Evolutionary conservation across 2,113 vertebrate species (phyloP).

Genomic region (Archocentrus centrarchus): DNA sequence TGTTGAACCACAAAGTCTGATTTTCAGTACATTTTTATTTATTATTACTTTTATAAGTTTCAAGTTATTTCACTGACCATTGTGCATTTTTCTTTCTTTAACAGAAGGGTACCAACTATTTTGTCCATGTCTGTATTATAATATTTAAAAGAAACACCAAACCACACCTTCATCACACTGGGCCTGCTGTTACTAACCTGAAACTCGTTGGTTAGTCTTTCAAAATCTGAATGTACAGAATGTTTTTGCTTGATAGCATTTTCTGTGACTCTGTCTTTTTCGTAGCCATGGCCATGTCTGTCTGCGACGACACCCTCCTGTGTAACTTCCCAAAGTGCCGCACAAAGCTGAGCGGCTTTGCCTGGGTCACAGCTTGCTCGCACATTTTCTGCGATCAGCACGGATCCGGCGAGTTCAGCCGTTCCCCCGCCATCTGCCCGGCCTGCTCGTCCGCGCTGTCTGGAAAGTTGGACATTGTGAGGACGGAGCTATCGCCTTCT

Average conservation of each 20-base stretch:
- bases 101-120: too few species aligned
- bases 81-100: too few species aligned
- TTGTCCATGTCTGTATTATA: neutral
- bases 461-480: conserved; percentile 89
- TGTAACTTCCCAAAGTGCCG: conserved; percentile 91
- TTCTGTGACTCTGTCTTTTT: neutral
- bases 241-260: neutral
- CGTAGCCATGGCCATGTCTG: conserved; percentile 77
- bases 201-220: neutral
- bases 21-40: too few species aligned
- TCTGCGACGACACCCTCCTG: conserved; percentile 86
- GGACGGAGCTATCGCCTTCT: conserved; percentile 87
- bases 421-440: conserved; percentile 86
- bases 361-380: conserved; percentile 91
- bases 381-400: conserved; percentile 92
- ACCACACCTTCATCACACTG: neutral
- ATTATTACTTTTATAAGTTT: too few species aligned
- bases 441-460: conserved; percentile 88
- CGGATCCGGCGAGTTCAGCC: conserved; percentile 88
- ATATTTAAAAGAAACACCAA: neutral
- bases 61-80: too few species aligned
- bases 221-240: neutral
- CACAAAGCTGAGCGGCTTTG: conserved; percentile 84
- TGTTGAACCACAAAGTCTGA: too few species aligned
- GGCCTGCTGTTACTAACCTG: neutral